Conservation (phyloP, 1,140 invertebrate species). For the Caerostris extrusa region DNA sequence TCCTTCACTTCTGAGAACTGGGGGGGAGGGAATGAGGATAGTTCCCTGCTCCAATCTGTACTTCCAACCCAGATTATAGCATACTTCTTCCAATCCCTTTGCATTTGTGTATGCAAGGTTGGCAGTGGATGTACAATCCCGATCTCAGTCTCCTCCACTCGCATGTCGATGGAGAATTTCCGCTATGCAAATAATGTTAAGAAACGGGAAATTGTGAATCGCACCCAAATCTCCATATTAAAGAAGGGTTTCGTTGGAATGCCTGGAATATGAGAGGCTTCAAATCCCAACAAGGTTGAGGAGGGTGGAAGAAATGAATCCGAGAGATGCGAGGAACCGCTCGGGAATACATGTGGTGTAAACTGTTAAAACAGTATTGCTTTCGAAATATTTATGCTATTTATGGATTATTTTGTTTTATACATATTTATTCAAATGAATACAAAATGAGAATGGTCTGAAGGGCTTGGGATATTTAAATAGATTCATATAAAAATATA, state of each 20-base stretch:
- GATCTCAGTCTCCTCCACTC: background rate
- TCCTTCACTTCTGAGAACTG: background rate
- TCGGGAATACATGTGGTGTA: too few species aligned
- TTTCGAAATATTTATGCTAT: too few species aligned
- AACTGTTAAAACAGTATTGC: too few species aligned
- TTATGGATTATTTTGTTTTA: too few species aligned
- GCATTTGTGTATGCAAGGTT: background rate
- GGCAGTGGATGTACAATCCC: slow-evolving; percentile 19
- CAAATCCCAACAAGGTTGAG: background rate
- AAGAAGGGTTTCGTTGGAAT: slow-evolving; percentile 60
- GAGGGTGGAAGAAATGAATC: background rate
- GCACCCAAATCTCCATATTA: slow-evolving; percentile 64
- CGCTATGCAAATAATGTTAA: slow-evolving; percentile 67
- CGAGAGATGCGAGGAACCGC: background rate
- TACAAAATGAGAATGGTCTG: too few species aligned
- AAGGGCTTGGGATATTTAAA: too few species aligned
- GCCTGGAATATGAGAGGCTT: slow-evolving; percentile 47
- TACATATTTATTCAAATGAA: too few species aligned
- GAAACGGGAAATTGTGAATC: slow-evolving; percentile 27
- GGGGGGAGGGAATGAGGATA: background rate
- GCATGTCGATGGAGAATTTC: slow-evolving; percentile 35
- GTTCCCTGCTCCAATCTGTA: background rate
- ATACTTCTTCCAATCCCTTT: background rate
- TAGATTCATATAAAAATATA: too few species aligned
- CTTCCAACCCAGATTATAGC: slow-evolving; percentile 5